Conservation (phyloP, 2,113 vertebrate genomes). For the Phylloscopus trochiloides region DNA sequence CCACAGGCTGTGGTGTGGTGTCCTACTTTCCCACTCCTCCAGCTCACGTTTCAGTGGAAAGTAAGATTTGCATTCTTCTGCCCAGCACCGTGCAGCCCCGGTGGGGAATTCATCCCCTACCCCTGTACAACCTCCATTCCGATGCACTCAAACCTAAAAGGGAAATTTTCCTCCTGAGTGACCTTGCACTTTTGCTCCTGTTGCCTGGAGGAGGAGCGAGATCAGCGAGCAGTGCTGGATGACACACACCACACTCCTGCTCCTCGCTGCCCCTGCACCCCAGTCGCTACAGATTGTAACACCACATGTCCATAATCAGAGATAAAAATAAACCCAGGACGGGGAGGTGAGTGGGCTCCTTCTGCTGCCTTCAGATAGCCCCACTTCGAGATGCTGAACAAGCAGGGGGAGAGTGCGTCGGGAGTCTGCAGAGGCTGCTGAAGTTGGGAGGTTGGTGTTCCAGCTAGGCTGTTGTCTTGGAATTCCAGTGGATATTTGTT, state of each 20-base stretch:
- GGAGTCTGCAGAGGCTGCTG: not conserved
- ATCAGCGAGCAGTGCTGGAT: constrained; percentile 9
- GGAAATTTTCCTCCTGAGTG: constrained; percentile 16
- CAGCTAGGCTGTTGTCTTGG: not conserved
- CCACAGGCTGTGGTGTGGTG: not conserved
- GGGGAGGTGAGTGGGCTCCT: not conserved
- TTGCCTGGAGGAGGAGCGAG: constrained; percentile 23
- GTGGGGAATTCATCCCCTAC: not conserved
- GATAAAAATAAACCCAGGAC: constrained; percentile 20
- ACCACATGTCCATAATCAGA: not conserved
- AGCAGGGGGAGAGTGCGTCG: constrained; percentile 16
- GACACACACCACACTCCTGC: not conserved
- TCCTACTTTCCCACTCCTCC: constrained; percentile 9
- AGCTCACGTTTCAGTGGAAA: constrained; percentile 19
- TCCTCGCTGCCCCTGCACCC: not conserved
- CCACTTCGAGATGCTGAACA: not conserved
- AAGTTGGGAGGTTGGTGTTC: not conserved
- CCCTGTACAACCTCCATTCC: not conserved
- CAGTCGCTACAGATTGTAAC: not conserved
- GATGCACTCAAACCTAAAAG: constrained; percentile 18
- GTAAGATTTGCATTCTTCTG: constrained; percentile 7
- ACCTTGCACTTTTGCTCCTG: constrained; percentile 31
- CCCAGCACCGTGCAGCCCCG: not conserved
- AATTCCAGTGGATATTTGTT: not conserved
- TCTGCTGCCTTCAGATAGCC: not conserved